Conservation (phyloP, 2,797 vertebrate species). For the Rhinoraja longicauda region DNA sequence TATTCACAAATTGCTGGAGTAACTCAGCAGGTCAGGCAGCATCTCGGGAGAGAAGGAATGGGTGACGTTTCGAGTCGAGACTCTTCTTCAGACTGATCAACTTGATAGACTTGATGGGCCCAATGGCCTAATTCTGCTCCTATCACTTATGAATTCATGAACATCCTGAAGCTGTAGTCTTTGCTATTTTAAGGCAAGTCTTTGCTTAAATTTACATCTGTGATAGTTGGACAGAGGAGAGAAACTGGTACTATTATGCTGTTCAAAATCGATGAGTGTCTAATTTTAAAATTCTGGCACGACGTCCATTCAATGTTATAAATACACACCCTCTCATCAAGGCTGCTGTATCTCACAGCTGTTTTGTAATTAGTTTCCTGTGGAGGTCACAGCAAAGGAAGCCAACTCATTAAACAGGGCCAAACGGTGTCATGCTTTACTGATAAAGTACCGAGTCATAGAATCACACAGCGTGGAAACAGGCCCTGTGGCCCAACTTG, state of each 20-base stretch:
- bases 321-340: constrained; percentile 19
- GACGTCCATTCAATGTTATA: constrained; percentile 4
- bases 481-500: too few species aligned
- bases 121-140: too few species aligned
- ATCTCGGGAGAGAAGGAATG: too few species aligned
- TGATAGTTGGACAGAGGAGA: not conserved
- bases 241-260: not conserved
- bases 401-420: constrained; percentile 7
- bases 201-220: not conserved
- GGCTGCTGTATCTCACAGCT: constrained; percentile 5
- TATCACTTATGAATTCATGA: too few species aligned
- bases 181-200: not conserved
- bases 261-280: not conserved
- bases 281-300: not conserved
- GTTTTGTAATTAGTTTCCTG: constrained; percentile 20
- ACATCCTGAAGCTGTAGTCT: not conserved
- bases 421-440: not conserved
- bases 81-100: too few species aligned
- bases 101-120: too few species aligned
- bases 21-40: too few species aligned
- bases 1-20: too few species aligned
- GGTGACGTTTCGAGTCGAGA: too few species aligned
- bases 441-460: not conserved
- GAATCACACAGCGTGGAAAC: too few species aligned
- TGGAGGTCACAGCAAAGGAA: not conserved